Conservation (phyloP, 2,113 vertebrate species). For the Myotis brandtii region DNA sequence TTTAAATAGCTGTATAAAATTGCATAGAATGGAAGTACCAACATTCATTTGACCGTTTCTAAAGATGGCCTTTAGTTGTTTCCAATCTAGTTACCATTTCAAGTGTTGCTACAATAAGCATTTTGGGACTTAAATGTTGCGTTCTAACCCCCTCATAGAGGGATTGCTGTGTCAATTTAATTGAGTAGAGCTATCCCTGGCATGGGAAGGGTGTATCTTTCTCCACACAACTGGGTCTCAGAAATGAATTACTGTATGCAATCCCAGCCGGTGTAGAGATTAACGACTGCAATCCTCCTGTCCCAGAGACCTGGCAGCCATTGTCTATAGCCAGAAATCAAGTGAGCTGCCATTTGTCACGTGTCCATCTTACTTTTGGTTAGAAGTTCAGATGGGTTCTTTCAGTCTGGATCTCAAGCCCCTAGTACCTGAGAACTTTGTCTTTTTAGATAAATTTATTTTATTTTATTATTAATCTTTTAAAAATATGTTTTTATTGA, state of each 20-base stretch:
- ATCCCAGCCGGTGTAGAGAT: not conserved
- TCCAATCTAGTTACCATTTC: not conserved
- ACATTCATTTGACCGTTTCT: not conserved
- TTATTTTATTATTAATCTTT: not conserved
- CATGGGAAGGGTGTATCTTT: not conserved
- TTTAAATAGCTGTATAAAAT: constrained; percentile 20
- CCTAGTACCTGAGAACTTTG: not conserved
- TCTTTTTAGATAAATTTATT: not conserved
- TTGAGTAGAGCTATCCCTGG: not conserved
- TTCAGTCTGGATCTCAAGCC: not conserved
- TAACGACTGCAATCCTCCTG: not conserved
- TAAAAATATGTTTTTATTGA: too few species aligned
- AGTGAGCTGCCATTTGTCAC: not conserved
- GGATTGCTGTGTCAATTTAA: not conserved
- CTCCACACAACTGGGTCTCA: not conserved
- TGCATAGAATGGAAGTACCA: not conserved
- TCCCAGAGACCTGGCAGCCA: not conserved
- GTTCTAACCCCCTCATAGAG: not conserved
- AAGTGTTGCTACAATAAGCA: constrained; percentile 17
- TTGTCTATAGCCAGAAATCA: not conserved
- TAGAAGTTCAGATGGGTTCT: not conserved
- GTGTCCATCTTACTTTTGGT: not conserved
- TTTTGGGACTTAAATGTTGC: not conserved
- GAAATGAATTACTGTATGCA: not conserved
- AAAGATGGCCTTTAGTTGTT: not conserved